Conservation (phyloP, 2,888 invertebrate genomes). For the Eutolmus rufibarbis region DNA sequence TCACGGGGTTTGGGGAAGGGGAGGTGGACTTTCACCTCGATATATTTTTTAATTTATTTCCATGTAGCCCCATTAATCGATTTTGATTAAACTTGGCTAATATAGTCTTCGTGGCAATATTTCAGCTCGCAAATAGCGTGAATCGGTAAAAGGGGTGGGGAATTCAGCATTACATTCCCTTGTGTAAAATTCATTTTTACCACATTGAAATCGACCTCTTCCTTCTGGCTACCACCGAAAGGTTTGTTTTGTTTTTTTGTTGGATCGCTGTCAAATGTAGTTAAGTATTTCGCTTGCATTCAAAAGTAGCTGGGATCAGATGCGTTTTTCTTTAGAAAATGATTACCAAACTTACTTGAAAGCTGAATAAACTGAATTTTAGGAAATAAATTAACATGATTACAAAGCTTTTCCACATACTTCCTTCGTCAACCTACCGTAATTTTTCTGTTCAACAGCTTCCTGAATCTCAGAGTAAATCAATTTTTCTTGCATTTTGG, state of each 20-base stretch:
- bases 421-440: background rate
- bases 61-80: no score
- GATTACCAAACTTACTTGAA: background rate
- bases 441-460: background rate
- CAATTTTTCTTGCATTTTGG: background rate
- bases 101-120: no score
- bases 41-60: no score
- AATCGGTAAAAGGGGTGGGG: no score
- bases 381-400: background rate
- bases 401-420: background rate
- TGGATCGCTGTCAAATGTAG: background rate
- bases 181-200: no score
- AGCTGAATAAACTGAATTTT: background rate
- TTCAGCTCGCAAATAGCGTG: no score
- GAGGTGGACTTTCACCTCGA: no score
- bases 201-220: no score
- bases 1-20: no score
- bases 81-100: no score
- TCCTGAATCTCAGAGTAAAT: background rate
- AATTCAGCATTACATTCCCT: no score
- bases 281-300: background rate
- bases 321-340: background rate
- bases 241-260: background rate
- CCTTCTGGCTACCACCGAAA: no score
- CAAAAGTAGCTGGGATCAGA: background rate